Conservation (phyloP, 1,140 invertebrate genomes). For the Mactra quadrangularis region DNA sequence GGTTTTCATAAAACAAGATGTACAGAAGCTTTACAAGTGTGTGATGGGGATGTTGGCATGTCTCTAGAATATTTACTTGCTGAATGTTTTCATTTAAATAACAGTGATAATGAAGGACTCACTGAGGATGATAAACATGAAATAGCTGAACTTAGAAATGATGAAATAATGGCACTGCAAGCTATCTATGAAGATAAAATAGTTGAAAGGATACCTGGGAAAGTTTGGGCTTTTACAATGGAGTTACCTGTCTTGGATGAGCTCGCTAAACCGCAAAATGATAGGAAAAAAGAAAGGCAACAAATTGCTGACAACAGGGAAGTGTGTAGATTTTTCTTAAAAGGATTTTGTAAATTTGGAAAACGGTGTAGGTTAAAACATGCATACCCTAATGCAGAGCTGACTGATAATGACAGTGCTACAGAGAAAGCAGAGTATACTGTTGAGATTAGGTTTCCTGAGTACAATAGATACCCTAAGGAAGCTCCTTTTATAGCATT, state of each 20-base stretch:
- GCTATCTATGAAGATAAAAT: conserved; percentile 80
- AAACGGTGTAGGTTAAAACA: conserved; percentile 72
- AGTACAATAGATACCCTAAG: conserved; percentile 75
- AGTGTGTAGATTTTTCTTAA: conserved; percentile 77
- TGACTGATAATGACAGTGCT: conserved; percentile 53
- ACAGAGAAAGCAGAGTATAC: conserved; percentile 64
- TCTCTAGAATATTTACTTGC: conserved; percentile 77
- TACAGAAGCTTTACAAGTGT: conserved; percentile 75
- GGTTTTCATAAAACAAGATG: conserved; percentile 78
- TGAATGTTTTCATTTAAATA: conserved; percentile 68
- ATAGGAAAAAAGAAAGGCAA: conserved; percentile 8
- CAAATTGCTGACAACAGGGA: conserved; percentile 32
- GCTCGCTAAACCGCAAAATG: conserved; percentile 59
- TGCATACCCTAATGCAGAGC: conserved; percentile 31
- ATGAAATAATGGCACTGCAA: conserved; percentile 79
- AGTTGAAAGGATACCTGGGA: conserved; percentile 75
- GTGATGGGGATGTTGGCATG: conserved; percentile 76
- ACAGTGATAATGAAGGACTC: background rate
- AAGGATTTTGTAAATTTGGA: conserved; percentile 77
- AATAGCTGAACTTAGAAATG: conserved; percentile 72
- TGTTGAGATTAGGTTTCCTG: conserved; percentile 78
- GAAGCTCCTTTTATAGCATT: conserved; percentile 78
- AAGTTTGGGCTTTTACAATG: conserved; percentile 75
- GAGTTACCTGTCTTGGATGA: conserved; percentile 69
- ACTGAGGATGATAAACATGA: conserved; percentile 60